phyloP scores from a whole-genome alignment of 2,888 invertebrate genomes.

The Alviniconcha strummeri region DNA sequence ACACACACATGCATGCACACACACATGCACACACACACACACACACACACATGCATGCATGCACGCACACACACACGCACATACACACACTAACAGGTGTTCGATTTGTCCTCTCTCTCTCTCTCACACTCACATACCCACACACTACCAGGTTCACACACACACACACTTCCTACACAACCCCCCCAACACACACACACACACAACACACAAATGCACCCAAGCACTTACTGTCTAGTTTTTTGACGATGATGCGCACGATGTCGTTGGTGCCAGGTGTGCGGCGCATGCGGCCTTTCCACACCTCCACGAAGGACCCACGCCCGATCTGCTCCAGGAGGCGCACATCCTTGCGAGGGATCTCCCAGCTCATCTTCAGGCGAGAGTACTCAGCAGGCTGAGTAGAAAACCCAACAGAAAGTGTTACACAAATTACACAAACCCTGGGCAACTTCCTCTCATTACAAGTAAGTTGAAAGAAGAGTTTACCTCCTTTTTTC shows the following conservation, averaged over 20 bases:
- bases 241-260: slow-evolving; percentile 62
- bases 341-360: slow-evolving; percentile 61
- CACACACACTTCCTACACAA: background rate
- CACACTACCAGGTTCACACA: background rate
- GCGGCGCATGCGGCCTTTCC: slow-evolving; percentile 63
- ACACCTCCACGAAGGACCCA: slow-evolving; percentile 65
- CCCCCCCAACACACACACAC: background rate
- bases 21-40: background rate
- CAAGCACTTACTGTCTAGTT: slow-evolving; percentile 53
- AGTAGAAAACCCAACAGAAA: background rate
- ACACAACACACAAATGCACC: background rate
- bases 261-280: slow-evolving; percentile 59
- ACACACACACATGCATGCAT: background rate
- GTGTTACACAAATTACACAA: background rate
- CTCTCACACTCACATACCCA: background rate
- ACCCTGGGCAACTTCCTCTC: background rate
- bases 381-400: slow-evolving; percentile 60
- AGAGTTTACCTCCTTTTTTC: background rate
- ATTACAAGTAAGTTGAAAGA: background rate
- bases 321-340: slow-evolving; percentile 61
- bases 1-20: background rate
- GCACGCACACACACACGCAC: background rate
- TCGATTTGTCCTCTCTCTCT: too few relatives aligned
- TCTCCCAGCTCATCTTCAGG: slow-evolving; percentile 64
- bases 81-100: background rate